These are phyloP conservation scores for Brachionus koreanus DNA, from an alignment of 1,140 invertebrate genomes.

Conservation along the genomic window DNA sequence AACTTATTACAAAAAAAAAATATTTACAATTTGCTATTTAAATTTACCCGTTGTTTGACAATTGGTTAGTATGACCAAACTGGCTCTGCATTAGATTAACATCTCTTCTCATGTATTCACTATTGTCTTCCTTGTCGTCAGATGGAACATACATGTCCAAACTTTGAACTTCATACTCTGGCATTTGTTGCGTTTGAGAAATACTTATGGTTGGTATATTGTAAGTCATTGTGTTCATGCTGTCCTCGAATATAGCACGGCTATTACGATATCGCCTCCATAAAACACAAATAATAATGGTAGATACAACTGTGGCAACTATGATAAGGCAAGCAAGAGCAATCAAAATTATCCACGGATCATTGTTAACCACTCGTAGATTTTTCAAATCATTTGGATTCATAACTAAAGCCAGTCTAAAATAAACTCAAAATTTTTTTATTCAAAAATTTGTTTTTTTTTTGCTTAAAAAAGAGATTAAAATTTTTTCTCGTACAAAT, in stretches of 20 bases:
- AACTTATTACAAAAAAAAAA: neutral
- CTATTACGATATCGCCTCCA: conserved; percentile 38
- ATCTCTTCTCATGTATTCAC: neutral
- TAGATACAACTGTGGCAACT: conserved; percentile 4
- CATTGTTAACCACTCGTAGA: neutral
- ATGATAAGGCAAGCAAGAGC: conserved; percentile 36
- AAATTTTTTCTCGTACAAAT: conserved; percentile 9
- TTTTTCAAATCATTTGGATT: conserved; percentile 11
- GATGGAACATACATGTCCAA: conserved; percentile 43
- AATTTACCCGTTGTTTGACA: neutral
- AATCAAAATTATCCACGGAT: conserved; percentile 32
- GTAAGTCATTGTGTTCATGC: neutral
- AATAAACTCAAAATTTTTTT: neutral
- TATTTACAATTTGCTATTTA: neutral
- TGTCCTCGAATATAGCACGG: neutral
- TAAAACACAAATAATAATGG: conserved; percentile 13
- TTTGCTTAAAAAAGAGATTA: neutral
- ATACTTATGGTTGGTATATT: conserved; percentile 5
- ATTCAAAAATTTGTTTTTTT: neutral
- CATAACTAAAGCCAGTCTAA: neutral
- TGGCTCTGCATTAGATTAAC: conserved; percentile 10
- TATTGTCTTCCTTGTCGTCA: conserved; percentile 15
- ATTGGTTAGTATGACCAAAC: neutral
- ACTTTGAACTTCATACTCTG: conserved; percentile 42
- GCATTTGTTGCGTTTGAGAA: neutral